Percentiles rank a stretch among this genome's conserved stretches.
Evolutionary conservation across 1,140 invertebrate genomes (phyloP).

Genomic region (Rhysida immarginata): DNA sequence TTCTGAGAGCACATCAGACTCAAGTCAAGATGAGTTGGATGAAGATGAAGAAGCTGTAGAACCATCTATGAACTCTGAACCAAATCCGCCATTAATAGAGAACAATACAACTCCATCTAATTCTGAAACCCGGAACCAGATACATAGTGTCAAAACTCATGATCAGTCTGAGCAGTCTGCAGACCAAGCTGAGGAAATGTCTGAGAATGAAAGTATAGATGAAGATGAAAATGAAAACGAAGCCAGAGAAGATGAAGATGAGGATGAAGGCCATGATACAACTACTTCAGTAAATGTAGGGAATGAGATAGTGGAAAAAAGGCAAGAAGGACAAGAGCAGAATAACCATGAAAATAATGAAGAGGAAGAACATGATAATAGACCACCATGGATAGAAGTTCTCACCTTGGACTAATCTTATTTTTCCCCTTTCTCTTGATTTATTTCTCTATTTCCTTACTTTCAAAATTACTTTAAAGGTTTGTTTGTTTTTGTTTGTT

Average conservation of each 20-base stretch:
- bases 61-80: too few species aligned
- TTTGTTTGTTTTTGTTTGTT: too few species aligned
- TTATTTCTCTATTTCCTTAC: too few species aligned
- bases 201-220: not conserved
- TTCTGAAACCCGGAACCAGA: too few species aligned
- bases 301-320: too few species aligned
- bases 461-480: too few species aligned
- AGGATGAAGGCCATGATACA: not conserved
- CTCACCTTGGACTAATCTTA: constrained; percentile 1
- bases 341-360: not conserved
- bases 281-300: not conserved
- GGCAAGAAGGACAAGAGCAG: not conserved
- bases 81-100: too few species aligned
- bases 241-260: not conserved
- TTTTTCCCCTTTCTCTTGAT: too few species aligned
- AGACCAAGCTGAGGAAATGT: too few species aligned
- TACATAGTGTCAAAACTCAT: too few species aligned
- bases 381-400: constrained; percentile 4
- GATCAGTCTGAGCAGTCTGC: too few species aligned
- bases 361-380: not conserved
- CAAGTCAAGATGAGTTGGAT: not conserved
- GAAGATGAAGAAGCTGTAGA: not conserved
- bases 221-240: not conserved
- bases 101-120: too few species aligned
- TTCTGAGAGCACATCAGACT: not conserved